Evolutionary conservation across 2,888 invertebrate species (phyloP).

Genomic region (Hypolimnas misippus): DNA sequence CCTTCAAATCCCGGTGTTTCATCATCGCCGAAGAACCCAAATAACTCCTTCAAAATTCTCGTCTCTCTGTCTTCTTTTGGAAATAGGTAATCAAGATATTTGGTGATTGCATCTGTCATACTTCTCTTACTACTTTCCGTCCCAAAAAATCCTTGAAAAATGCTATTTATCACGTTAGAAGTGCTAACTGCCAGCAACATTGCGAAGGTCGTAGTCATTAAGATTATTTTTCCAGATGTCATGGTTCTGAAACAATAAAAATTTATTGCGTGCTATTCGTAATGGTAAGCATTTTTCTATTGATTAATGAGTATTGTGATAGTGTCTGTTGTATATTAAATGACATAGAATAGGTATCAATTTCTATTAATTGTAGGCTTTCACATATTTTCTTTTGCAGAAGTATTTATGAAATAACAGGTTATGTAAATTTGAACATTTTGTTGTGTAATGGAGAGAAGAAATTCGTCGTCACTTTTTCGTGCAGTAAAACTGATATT

Average conservation of each 20-base stretch:
- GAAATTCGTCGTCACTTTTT: too few relatives aligned
- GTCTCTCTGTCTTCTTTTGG: constrained; percentile 71
- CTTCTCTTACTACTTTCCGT: constrained; percentile 52
- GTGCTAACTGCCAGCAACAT: constrained; percentile 47
- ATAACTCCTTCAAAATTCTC: constrained; percentile 64
- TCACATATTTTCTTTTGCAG: too few relatives aligned
- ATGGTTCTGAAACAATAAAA: constrained; percentile 52
- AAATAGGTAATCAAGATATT: constrained; percentile 63
- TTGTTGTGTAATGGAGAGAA: too few relatives aligned
- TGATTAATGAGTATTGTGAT: too few relatives aligned
- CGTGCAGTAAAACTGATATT: too few relatives aligned
- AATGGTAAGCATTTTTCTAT: neutral
- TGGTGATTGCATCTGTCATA: constrained; percentile 61
- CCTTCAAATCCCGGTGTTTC: constrained; percentile 46
- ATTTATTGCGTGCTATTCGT: neutral
- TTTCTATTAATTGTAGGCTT: too few relatives aligned
- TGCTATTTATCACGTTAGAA: constrained; percentile 47
- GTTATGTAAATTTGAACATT: too few relatives aligned
- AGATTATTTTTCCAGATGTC: constrained; percentile 41
- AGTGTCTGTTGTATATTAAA: neutral
- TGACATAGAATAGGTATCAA: neutral
- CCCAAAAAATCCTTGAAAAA: constrained; percentile 46
- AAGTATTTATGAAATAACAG: too few relatives aligned
- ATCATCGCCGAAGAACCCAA: constrained; percentile 60
- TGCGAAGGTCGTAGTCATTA: constrained; percentile 44